Percentiles rank a stretch among this genome's conserved stretches.
phyloP scores from a whole-genome alignment of 2,113 vertebrate species.

The Macroglossus sobrinus region DNA sequence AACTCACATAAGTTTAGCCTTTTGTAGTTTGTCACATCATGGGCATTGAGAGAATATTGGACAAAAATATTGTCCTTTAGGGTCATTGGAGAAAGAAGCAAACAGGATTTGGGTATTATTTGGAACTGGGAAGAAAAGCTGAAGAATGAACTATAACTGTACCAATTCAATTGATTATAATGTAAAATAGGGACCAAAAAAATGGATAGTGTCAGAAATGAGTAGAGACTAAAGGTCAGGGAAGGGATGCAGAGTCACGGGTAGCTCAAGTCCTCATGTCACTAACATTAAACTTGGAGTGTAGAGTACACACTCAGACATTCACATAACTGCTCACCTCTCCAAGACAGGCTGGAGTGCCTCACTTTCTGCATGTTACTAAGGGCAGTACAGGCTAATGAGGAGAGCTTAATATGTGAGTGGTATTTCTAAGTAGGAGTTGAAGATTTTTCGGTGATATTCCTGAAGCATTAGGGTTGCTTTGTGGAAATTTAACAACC shows the following conservation, averaged over 20 bases:
- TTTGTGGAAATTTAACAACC: background rate
- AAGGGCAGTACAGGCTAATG: too few species aligned
- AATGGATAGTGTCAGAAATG: background rate
- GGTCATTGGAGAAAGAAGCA: background rate
- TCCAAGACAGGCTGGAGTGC: background rate
- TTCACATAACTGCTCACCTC: background rate
- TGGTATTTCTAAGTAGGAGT: background rate
- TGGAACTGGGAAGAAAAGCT: background rate
- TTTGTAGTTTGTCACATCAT: background rate
- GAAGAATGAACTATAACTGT: background rate
- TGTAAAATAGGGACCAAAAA: background rate
- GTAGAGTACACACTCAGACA: background rate
- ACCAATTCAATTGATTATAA: background rate
- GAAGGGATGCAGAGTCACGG: background rate
- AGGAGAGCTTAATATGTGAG: background rate
- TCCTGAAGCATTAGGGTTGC: background rate
- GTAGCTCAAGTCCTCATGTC: accelerated
- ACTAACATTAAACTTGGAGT: background rate
- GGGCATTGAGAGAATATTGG: background rate
- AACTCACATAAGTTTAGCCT: background rate
- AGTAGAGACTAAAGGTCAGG: background rate
- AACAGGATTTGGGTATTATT: conserved; percentile 8
- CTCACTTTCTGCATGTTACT: background rate
- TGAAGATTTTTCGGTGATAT: background rate
- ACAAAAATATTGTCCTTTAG: background rate